These are phyloP conservation scores for Bombus ignitus DNA, from an alignment of 1,140 invertebrate genomes.

Conservation along the genomic window DNA sequence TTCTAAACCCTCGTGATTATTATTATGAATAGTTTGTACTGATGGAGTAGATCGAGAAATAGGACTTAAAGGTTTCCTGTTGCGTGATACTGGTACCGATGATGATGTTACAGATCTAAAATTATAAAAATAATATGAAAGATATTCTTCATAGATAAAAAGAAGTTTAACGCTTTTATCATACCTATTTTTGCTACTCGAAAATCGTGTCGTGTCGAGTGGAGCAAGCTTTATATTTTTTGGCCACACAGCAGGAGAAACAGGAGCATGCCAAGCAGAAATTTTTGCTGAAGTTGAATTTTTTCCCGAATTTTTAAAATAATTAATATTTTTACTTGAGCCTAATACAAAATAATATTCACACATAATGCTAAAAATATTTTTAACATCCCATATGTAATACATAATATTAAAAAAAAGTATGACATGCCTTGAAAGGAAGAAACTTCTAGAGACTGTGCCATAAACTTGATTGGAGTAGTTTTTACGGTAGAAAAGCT, in stretches of 20 bases:
- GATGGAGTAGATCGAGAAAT: slow-evolving; percentile 63
- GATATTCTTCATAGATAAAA: not conserved
- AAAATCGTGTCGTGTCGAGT: slow-evolving; percentile 74
- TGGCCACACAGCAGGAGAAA: slow-evolving; percentile 72
- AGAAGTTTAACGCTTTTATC: not conserved
- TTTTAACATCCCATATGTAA: not conserved
- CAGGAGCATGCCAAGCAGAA: slow-evolving; percentile 73
- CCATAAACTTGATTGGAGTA: slow-evolving; percentile 75
- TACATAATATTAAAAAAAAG: slow-evolving; percentile 9
- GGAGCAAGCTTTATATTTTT: slow-evolving; percentile 79
- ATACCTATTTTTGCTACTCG: slow-evolving; percentile 77
- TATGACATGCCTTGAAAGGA: slow-evolving; percentile 65
- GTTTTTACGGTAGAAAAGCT: slow-evolving; percentile 79
- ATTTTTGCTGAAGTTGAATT: slow-evolving; percentile 60
- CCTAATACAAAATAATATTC: slow-evolving; percentile 57
- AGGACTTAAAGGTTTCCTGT: slow-evolving; percentile 73
- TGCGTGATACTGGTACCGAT: slow-evolving; percentile 54
- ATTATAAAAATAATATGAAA: slow-evolving; percentile 31
- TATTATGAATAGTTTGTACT: slow-evolving; percentile 29
- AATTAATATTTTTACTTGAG: slow-evolving; percentile 59
- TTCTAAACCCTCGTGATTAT: slow-evolving; percentile 42
- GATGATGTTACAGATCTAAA: slow-evolving; percentile 63
- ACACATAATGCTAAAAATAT: not conserved
- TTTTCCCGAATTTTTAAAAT: slow-evolving; percentile 60
- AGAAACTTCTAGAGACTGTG: slow-evolving; percentile 69